Evolutionary conservation across 37 sponge, comb jelly and placozoan species (phyloP), one percentile per base, ranked within the genome.

Genomic region (Ianthella basta): DNA sequence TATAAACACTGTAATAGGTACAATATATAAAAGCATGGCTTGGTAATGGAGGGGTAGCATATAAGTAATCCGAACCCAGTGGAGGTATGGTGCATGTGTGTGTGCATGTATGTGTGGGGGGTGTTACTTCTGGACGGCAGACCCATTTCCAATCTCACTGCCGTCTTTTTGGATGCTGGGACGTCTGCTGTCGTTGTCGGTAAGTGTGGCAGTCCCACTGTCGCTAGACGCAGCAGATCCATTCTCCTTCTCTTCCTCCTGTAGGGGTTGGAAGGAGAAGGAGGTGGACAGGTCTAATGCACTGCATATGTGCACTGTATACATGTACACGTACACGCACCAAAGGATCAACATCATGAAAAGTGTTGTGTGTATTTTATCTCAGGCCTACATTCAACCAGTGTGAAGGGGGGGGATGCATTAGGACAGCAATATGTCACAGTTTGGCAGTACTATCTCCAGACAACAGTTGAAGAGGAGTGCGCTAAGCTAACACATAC

Each of bases 311-410:
- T 64, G 23, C 14, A 12, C 8, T 69, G 70, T 69, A 35, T 30
- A 30, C 34, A 69, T 6, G 34, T 69, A 69, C 70, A 16, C 34
- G 70, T 30, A 69, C 63, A 61, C 70, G 12, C 70, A 69, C 70
- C 66, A 64, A 30, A n/a, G n/a, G n/a, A n/a, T n/a, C n/a, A n/a
- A n/a, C n/a, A n/a, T n/a, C n/a, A n/a, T n/a, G n/a, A n/a, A n/a
- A n/a, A n/a, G n/a, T n/a, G n/a, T n/a, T n/a, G n/a, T n/a, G n/a
- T n/a, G n/a, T n/a, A n/a, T n/a, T n/a, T n/a, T n/a, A n/a, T n/a
- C n/a, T n/a, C n/a, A n/a, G n/a, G n/a, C n/a, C n/a, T n/a, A n/a
- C n/a, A n/a, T n/a, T n/a, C n/a, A n/a, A n/a, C n/a, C n/a, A n/a
- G n/a, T n/a, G n/a, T n/a, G n/a, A n/a, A n/a, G n/a, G n/a, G n/a